Conservation (phyloP, 37 sponge, comb jelly and placozoan species). For the Tethya wilhelma region DNA sequence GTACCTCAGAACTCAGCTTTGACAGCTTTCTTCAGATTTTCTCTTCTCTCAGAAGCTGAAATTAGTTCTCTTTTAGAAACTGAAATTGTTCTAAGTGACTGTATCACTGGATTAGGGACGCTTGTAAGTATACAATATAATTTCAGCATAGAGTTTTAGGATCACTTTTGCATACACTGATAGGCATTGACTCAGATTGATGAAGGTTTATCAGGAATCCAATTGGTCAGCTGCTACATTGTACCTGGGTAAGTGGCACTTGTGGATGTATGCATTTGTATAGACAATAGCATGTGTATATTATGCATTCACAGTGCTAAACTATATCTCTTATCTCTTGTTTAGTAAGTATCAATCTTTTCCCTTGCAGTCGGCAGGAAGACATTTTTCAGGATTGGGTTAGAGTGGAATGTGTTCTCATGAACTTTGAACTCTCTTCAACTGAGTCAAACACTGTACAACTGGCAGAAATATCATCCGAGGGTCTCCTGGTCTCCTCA, state of each 20-base stretch:
- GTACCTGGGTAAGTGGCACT: too few relatives aligned
- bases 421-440: neutral
- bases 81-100: neutral
- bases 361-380: too few relatives aligned
- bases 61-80: neutral
- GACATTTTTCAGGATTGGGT: neutral
- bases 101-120: neutral
- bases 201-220: neutral
- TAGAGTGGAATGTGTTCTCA: neutral
- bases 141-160: neutral
- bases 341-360: neutral
- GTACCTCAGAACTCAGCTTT: too few relatives aligned
- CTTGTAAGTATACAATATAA: neutral
- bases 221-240: neutral
- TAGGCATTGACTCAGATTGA: neutral
- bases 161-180: neutral
- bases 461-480: neutral
- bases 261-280: too few relatives aligned
- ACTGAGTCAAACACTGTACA: neutral
- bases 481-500: neutral
- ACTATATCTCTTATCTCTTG: too few relatives aligned
- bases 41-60: neutral
- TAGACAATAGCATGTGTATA: too few relatives aligned
- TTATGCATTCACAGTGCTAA: too few relatives aligned
- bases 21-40: neutral